Evolutionary conservation across 2,797 vertebrate genomes (phyloP).

Genomic region (Anguilla megastoma): DNA sequence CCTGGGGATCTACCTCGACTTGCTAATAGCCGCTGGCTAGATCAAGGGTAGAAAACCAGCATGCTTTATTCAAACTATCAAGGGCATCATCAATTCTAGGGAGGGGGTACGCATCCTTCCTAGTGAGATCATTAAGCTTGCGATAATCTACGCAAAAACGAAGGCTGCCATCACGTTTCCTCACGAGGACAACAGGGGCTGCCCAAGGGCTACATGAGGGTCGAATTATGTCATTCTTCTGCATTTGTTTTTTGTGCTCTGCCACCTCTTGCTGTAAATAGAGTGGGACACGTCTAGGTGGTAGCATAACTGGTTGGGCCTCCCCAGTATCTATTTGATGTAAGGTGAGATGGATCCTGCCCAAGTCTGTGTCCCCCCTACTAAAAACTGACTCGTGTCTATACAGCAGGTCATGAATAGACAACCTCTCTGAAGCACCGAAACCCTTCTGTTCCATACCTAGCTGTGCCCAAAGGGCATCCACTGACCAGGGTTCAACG

Average conservation of each 20-base stretch:
- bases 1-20: background rate
- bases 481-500: slow-evolving; percentile 7
- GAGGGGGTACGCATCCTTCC: background rate
- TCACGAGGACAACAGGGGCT: background rate
- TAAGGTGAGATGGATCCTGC: background rate
- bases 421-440: background rate
- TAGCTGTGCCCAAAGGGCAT: background rate
- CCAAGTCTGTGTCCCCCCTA: slow-evolving; percentile 13
- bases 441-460: slow-evolving; percentile 1
- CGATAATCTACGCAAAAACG: background rate
- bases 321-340: slow-evolving; percentile 28
- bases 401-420: background rate
- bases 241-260: slow-evolving; percentile 14
- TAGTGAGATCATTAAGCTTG: slow-evolving; percentile 11
- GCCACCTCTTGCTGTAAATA: background rate
- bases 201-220: background rate
- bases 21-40: background rate
- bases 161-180: background rate
- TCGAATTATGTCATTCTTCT: background rate
- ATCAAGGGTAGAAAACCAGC: background rate
- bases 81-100: background rate
- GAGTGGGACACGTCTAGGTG: background rate
- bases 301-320: background rate
- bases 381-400: slow-evolving; percentile 20
- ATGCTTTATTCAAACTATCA: background rate